Evolutionary conservation across 2,797 vertebrate species (phyloP), one percentile per base, ranked within the genome.

Genomic region (Neostethus bicornis): DNA sequence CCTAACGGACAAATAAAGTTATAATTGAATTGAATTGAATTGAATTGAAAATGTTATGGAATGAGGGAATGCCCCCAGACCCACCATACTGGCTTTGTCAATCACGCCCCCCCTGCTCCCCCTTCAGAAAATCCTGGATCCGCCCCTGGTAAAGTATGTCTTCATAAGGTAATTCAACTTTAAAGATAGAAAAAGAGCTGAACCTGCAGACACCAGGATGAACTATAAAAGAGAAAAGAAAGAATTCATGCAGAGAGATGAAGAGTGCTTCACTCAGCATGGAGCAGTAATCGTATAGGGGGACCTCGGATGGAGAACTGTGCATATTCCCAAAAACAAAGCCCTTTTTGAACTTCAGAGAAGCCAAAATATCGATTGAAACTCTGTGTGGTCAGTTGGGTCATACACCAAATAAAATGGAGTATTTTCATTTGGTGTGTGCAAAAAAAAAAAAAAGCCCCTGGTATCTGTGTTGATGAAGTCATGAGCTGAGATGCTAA

Each of bases 311-410:
- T 59, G 37, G 49, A 78, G 65, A 73, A 69, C 25, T 4, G 2
- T 24, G 55, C 38, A 52, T 60, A 70, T 29, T 5, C 75, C 82
- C 51, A 73, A 50, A 66, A 65, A 83, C 77, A 81, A 83, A 84
- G 61, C 37, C 66, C 63, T 67, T 75, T 88, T 82, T 86, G 73
- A 87, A 87, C 83, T 84, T 84, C 65, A 75, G 73, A 84, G 44
- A 65, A 78, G 68, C 53, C 79, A 53, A 85, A 84, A 53, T 84
- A 89, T 88, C 78, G 81, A 89, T 87, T 77, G 70, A 70, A 67
- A 46, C 73, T 57, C 57, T 54, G 79, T 77, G 62, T 68, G 69
- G 75, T 66, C 74, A 67, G 59, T 81, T 69, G 60, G 67, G 42
- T 69, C 71, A 53, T 82, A 79, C 75, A 73, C 84, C 84, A 79